A percentile compares a stretch with the other conserved stretches of the same genome.
phyloP scores from a whole-genome alignment of 2,888 invertebrate genomes.

The Rhagonycha lutea region DNA sequence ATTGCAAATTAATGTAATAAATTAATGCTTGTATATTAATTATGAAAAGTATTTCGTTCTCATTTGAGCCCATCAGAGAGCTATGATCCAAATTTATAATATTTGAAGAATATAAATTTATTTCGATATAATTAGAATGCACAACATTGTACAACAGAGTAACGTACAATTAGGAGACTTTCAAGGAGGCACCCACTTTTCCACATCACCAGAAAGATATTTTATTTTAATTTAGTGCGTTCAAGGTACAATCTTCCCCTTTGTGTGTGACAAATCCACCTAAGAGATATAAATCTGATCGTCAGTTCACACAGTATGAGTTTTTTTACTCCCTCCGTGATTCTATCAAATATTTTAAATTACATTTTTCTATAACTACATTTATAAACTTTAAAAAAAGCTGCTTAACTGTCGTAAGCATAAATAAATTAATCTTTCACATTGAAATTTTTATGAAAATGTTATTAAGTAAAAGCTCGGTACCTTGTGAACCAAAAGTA shows the following conservation, averaged over 20 bases:
- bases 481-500: not conserved
- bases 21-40: too few species aligned
- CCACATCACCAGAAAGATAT: too few species aligned
- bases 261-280: not conserved
- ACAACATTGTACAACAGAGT: too few species aligned
- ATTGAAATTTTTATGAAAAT: not conserved
- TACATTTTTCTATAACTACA: not conserved
- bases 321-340: not conserved
- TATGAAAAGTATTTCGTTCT: too few species aligned
- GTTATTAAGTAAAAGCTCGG: not conserved
- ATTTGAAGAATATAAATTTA: too few species aligned
- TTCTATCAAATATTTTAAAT: not conserved
- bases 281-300: not conserved
- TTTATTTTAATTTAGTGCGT: not conserved
- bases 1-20: too few species aligned
- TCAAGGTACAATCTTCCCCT: not conserved
- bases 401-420: slow-evolving; percentile 10
- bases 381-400: not conserved
- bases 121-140: too few species aligned
- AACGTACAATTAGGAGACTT: too few species aligned
- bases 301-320: not conserved
- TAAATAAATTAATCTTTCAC: slow-evolving; percentile 14
- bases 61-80: too few species aligned
- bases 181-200: too few species aligned
- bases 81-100: too few species aligned